Conservation (phyloP, 2,888 invertebrate species). For the Choristoneura rosaceana region DNA sequence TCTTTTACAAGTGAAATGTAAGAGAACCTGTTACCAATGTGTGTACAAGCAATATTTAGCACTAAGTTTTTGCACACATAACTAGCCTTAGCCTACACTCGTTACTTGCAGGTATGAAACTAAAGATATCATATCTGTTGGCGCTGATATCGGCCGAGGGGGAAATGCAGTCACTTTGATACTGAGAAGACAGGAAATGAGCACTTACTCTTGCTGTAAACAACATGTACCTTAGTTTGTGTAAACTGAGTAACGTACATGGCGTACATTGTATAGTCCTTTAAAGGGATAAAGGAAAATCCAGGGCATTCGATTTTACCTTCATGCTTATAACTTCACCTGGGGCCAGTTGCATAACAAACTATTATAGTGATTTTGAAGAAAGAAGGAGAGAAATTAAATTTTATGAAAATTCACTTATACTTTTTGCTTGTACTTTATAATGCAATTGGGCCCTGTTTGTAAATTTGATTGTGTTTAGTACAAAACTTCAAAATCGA, state of each 20-base stretch:
- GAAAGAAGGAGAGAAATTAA: no score
- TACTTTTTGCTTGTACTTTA: no score
- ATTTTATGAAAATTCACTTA: no score
- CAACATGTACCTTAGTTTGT: background rate
- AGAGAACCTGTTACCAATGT: background rate
- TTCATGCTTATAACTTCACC: no score
- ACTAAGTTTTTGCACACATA: background rate
- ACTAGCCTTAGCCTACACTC: background rate
- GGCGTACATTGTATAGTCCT: no score
- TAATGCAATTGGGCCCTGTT: no score
- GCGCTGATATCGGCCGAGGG: constrained; percentile 40
- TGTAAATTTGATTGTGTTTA: no score
- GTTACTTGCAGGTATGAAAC: background rate
- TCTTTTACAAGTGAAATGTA: no score
- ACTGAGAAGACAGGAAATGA: constrained; percentile 49
- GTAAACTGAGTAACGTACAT: background rate
- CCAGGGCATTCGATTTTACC: no score
- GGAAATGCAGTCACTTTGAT: constrained; percentile 51
- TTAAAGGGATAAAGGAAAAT: background rate
- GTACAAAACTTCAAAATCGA: no score
- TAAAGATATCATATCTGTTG: constrained; percentile 32
- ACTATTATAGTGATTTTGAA: no score
- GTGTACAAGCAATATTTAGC: background rate
- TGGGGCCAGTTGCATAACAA: no score
- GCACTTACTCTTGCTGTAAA: constrained; percentile 32